Evolutionary conservation across 2,888 invertebrate genomes (phyloP).

Genomic region (Cistogaster globosa): DNA sequence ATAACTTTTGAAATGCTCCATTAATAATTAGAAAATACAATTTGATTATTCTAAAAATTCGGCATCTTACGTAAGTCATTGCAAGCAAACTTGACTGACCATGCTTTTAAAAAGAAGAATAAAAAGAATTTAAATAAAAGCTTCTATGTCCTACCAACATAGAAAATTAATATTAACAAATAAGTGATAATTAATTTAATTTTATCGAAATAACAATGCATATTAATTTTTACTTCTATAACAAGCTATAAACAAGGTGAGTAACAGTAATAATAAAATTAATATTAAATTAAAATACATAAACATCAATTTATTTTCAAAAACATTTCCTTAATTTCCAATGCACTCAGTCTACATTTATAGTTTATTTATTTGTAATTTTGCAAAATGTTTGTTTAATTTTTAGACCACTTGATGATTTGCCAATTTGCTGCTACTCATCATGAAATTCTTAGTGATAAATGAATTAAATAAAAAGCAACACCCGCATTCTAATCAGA

Average conservation of each 20-base stretch:
- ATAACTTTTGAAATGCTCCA: too few species aligned
- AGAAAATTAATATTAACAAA: too few species aligned
- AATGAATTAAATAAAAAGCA: not conserved
- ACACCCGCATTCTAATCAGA: conserved; percentile 51
- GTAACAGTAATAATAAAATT: conserved; percentile 12
- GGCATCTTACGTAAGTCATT: too few species aligned
- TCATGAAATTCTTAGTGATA: not conserved
- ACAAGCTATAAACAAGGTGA: not conserved
- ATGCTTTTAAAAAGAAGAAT: too few species aligned
- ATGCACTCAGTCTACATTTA: not conserved
- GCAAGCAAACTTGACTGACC: too few species aligned
- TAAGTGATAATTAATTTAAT: too few species aligned
- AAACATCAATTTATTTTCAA: conserved; percentile 25
- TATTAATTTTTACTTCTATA: not conserved
- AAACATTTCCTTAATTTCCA: conserved; percentile 44
- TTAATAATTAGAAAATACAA: too few species aligned
- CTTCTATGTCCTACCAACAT: too few species aligned
- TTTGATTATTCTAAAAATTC: too few species aligned
- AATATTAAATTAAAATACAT: not conserved
- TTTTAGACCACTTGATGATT: conserved; percentile 51
- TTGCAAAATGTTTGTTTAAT: conserved; percentile 2
- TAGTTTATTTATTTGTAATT: conserved; percentile 32
- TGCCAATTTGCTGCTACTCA: conserved; percentile 40
- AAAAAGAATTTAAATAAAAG: too few species aligned
- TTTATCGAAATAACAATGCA: too few species aligned